Conservation (phyloP, 2,797 vertebrate genomes). For the Pangasius mekongensis region DNA sequence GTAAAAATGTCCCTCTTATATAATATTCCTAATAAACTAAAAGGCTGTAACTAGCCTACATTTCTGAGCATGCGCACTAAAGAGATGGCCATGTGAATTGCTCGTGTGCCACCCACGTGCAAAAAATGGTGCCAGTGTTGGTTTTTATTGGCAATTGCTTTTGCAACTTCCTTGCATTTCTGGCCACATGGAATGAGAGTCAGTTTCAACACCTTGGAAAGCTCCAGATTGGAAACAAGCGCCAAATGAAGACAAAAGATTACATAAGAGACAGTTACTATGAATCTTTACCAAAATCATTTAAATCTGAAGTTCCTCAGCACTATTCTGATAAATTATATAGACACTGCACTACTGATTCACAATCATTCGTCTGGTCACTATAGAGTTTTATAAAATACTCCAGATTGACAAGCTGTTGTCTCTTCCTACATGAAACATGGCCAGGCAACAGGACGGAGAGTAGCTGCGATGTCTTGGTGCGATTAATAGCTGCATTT, state of each 20-base stretch:
- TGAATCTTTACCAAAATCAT: neutral
- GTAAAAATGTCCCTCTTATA: neutral
- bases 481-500: slow-evolving; percentile 46
- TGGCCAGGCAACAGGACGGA: neutral
- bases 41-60: neutral
- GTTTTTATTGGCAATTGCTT: neutral
- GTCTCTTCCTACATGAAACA: neutral
- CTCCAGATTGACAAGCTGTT: neutral
- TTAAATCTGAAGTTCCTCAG: neutral
- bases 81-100: neutral
- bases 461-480: slow-evolving; percentile 36
- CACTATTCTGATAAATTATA: neutral
- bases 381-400: neutral
- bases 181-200: slow-evolving; percentile 6
- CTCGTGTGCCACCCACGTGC: slow-evolving; percentile 4
- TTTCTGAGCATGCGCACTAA: neutral
- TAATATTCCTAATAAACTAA: neutral
- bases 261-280: neutral
- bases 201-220: slow-evolving; percentile 72
- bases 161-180: slow-evolving; percentile 6
- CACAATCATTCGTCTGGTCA: neutral
- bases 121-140: neutral
- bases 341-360: neutral
- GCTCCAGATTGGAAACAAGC: slow-evolving; percentile 38
- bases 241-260: slow-evolving; percentile 9